Evolutionary conservation across 1,140 invertebrate genomes (phyloP).

Genomic region (Drosophila pandora): DNA sequence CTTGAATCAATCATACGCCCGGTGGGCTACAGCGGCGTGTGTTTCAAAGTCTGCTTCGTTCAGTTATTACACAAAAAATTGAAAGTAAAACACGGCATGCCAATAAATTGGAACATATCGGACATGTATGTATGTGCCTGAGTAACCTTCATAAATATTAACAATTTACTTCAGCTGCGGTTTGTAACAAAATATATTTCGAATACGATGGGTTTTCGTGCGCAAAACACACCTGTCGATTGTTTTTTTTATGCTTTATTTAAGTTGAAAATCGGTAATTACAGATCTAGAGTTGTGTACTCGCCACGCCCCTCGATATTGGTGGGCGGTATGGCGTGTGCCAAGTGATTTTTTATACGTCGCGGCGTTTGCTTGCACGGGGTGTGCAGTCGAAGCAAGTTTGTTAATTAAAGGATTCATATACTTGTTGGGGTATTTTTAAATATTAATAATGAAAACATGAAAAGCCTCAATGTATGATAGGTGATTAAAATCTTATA

Average conservation of each 20-base stretch:
- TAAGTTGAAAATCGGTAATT: conserved; percentile 27
- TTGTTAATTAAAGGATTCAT: conserved; percentile 13
- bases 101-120: conserved; percentile 49
- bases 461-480: background rate
- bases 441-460: background rate
- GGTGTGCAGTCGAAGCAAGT: conserved; percentile 13
- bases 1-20: conserved; percentile 33
- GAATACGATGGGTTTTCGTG: conserved; percentile 34
- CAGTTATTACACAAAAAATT: conserved; percentile 55
- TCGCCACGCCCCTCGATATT: conserved; percentile 7
- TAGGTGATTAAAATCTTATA: background rate
- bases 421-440: background rate
- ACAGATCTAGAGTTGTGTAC: conserved; percentile 7
- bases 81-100: conserved; percentile 53
- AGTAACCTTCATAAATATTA: conserved; percentile 74
- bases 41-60: conserved; percentile 6
- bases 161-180: conserved; percentile 34
- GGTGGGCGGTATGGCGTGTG: conserved; percentile 7
- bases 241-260: conserved; percentile 22
- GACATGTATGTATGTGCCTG: conserved; percentile 28
- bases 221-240: conserved; percentile 34
- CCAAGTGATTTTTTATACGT: conserved; percentile 17
- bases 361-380: conserved; percentile 4
- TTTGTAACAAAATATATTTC: conserved; percentile 16
- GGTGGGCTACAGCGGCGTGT: conserved; percentile 7